Evolutionary conservation across 1,140 invertebrate genomes (phyloP).

Genomic region (Steinernema khuongi): DNA sequence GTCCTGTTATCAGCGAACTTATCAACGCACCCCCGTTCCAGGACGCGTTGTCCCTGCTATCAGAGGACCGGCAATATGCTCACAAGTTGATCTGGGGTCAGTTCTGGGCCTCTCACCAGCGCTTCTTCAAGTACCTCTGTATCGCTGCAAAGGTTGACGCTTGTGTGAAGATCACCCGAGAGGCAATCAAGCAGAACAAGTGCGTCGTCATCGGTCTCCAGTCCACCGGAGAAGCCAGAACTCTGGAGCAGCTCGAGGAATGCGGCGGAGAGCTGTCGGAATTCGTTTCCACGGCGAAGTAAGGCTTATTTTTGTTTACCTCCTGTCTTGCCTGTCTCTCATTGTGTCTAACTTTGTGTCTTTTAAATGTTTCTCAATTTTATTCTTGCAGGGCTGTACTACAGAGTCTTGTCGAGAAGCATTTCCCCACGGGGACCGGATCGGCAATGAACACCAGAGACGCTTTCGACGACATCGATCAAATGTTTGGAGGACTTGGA

Average conservation of each 20-base stretch:
- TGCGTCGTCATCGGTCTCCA: slow-evolving; percentile 98
- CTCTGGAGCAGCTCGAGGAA: slow-evolving; percentile 86
- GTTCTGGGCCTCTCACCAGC: slow-evolving; percentile 98
- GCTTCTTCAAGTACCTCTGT: slow-evolving; percentile 99
- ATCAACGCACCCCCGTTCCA: neutral
- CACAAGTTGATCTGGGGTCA: slow-evolving; percentile 66
- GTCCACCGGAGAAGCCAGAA: slow-evolving; percentile 93
- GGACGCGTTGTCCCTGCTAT: slow-evolving; percentile 63
- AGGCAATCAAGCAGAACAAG: slow-evolving; percentile 74
- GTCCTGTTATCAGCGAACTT: neutral
- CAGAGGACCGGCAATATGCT: slow-evolving; percentile 70
- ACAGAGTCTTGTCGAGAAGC: slow-evolving; percentile 51
- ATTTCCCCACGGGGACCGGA: slow-evolving; percentile 50
- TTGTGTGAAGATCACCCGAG: slow-evolving; percentile 30
- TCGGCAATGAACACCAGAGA: slow-evolving; percentile 27
- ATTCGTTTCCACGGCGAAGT: slow-evolving; percentile 98
- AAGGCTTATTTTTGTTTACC: too few relatives aligned
- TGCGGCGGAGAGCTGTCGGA: slow-evolving; percentile 93
- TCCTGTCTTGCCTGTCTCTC: too few relatives aligned
- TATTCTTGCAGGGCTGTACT: slow-evolving; percentile 46
- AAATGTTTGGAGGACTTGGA: slow-evolving; percentile 44
- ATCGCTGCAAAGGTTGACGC: slow-evolving; percentile 78
- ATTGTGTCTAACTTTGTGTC: too few relatives aligned
- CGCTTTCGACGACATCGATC: slow-evolving; percentile 50
- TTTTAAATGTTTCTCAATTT: slow-evolving; percentile 16